A percentile compares a stretch with the other conserved stretches of the same genome.
phyloP scores from a whole-genome alignment of 1,140 invertebrate genomes.

The Fragariocoptes setiger region DNA sequence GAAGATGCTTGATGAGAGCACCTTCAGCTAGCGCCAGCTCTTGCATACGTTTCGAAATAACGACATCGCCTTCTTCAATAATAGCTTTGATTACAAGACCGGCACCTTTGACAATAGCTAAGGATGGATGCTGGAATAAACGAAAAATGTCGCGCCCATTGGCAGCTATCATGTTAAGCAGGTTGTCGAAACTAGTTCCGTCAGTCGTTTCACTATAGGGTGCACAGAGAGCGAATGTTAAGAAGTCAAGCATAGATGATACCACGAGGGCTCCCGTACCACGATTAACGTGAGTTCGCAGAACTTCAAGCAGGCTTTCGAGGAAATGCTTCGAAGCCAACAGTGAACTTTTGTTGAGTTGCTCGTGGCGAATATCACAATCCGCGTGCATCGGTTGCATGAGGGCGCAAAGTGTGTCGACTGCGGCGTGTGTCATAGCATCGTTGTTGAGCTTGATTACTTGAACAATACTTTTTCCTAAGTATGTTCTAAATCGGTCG shows the following conservation, averaged over 20 bases:
- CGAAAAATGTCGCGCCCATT: constrained; percentile 64
- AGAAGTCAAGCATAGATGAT: constrained; percentile 75
- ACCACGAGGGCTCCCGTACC: constrained; percentile 31
- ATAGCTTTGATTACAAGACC: constrained; percentile 84
- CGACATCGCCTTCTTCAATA: constrained; percentile 74
- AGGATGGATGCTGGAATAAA: constrained; percentile 82
- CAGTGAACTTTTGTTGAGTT: constrained; percentile 82
- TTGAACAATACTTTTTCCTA: constrained; percentile 60
- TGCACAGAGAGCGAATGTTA: constrained; percentile 91
- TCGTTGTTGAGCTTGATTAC: constrained; percentile 59
- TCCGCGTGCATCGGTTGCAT: constrained; percentile 98
- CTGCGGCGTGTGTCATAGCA: constrained; percentile 68
- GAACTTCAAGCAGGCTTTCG: constrained; percentile 70
- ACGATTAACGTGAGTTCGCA: constrained; percentile 58
- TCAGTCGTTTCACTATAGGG: constrained; percentile 98
- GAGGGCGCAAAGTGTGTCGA: constrained; percentile 83
- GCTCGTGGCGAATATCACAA: constrained; percentile 70
- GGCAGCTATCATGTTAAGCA: constrained; percentile 69
- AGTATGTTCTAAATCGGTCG: constrained; percentile 62
- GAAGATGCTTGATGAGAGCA: constrained; percentile 67
- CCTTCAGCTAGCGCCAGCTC: constrained; percentile 77
- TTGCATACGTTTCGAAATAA: constrained; percentile 75
- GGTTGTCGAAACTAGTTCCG: constrained; percentile 74
- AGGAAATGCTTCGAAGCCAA: constrained; percentile 69
- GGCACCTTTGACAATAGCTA: constrained; percentile 89